Evolutionary conservation across 2,113 vertebrate species (phyloP).

Genomic region (Nothocercus nigrocapillus): DNA sequence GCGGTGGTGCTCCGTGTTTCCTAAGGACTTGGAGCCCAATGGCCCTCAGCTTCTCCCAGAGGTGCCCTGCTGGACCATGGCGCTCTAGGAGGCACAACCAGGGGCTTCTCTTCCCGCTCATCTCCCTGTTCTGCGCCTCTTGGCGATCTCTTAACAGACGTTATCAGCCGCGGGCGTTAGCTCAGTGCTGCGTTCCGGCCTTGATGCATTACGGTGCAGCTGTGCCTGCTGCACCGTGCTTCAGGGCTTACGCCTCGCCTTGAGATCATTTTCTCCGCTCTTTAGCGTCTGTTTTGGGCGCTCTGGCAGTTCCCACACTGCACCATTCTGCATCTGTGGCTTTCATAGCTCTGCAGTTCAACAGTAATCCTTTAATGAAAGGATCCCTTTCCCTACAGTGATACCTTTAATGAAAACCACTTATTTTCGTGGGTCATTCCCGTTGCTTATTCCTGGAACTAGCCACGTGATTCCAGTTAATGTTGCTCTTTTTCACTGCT

Average conservation of each 20-base stretch:
- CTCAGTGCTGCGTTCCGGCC: neutral
- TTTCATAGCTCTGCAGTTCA: neutral
- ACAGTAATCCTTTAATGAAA: neutral
- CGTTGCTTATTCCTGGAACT: neutral
- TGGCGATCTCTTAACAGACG: neutral
- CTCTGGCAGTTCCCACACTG: neutral
- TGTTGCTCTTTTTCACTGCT: neutral
- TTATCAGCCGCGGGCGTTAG: neutral
- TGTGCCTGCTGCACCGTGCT: neutral
- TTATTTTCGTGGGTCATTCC: neutral
- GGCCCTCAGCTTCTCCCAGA: rapidly evolving
- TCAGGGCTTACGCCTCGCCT: neutral
- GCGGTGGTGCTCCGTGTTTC: rapidly evolving
- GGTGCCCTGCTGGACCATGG: rapidly evolving
- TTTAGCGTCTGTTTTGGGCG: neutral
- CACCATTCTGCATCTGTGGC: rapidly evolving
- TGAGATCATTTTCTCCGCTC: neutral
- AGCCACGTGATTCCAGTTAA: neutral
- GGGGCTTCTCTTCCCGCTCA: neutral
- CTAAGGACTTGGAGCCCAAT: too few relatives aligned
- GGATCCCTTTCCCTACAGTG: too few relatives aligned
- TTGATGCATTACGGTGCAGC: neutral
- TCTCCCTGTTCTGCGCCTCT: neutral
- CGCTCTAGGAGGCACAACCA: rapidly evolving
- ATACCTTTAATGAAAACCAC: neutral